These are phyloP conservation scores for Calephelis nemesis DNA, from an alignment of 1,140 invertebrate species.

Conservation along the genomic window DNA sequence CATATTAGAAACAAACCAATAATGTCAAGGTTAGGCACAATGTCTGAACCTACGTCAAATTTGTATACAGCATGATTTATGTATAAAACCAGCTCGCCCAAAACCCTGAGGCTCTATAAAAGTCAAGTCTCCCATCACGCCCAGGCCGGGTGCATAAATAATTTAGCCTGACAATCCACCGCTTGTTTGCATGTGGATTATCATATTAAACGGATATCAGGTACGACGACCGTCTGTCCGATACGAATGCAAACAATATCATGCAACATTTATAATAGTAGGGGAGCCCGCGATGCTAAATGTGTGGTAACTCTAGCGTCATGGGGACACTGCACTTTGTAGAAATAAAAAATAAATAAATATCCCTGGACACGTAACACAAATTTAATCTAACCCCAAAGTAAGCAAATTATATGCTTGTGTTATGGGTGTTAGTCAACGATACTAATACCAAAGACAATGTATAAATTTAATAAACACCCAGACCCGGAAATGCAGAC, in stretches of 20 bases:
- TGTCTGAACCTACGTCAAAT: slow-evolving; percentile 13
- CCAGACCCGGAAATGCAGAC: too few species aligned
- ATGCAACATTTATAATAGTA: slow-evolving; percentile 66
- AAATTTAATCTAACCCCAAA: too few species aligned
- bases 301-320: too few species aligned
- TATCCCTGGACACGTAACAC: too few species aligned
- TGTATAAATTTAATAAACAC: too few species aligned
- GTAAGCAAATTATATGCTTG: too few species aligned
- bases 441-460: too few species aligned
- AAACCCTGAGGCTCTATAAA: slow-evolving; percentile 59
- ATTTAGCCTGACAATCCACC: slow-evolving; percentile 71
- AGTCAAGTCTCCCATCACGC: slow-evolving; percentile 58
- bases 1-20: background rate
- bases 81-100: slow-evolving; percentile 41
- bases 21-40: slow-evolving; percentile 16
- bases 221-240: slow-evolving; percentile 58
- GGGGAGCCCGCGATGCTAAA: too few species aligned
- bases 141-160: slow-evolving; percentile 71
- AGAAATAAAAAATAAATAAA: too few species aligned
- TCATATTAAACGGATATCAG: slow-evolving; percentile 77
- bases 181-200: slow-evolving; percentile 76
- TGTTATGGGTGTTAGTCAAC: too few species aligned
- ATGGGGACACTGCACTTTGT: too few species aligned
- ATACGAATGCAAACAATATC: slow-evolving; percentile 74
- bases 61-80: slow-evolving; percentile 16